Evolutionary conservation across 2,797 vertebrate genomes (phyloP).

Genomic region (Merluccius polli): DNA sequence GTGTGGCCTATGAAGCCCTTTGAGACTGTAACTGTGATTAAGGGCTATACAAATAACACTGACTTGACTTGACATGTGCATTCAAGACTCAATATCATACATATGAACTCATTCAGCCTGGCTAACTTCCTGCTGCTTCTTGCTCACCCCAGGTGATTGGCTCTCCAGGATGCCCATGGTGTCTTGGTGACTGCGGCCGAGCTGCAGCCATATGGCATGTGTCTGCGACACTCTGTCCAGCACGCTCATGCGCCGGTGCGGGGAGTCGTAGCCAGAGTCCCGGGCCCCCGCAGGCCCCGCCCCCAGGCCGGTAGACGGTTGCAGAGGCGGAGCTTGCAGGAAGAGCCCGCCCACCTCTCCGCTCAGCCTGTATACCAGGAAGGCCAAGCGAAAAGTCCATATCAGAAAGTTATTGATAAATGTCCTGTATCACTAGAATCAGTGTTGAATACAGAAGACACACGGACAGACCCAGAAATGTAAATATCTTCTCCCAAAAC

Average conservation of each 20-base stretch:
- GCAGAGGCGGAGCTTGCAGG: constrained; percentile 60
- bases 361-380: constrained; percentile 52
- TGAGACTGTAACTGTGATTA: no score
- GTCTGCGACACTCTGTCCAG: constrained; percentile 88
- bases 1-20: no score
- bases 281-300: constrained; percentile 65
- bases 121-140: not conserved
- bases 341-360: constrained; percentile 78
- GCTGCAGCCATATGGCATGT: constrained; percentile 88
- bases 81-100: not conserved
- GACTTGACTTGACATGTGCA: no score
- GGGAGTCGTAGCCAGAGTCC: constrained; percentile 90
- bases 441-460: no score
- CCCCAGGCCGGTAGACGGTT: constrained; percentile 37
- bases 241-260: constrained; percentile 83
- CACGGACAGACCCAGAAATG: no score
- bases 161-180: constrained; percentile 72
- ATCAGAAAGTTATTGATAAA: not conserved
- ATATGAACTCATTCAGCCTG: not conserved
- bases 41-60: no score
- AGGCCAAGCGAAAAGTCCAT: not conserved
- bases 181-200: constrained; percentile 78
- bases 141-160: constrained; percentile 84
- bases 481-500: no score
- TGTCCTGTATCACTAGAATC: not conserved